Evolutionary conservation across 2,797 vertebrate genomes (phyloP), one percentile per base, ranked within the genome.

Genomic region (Denticeps clupeoides): DNA sequence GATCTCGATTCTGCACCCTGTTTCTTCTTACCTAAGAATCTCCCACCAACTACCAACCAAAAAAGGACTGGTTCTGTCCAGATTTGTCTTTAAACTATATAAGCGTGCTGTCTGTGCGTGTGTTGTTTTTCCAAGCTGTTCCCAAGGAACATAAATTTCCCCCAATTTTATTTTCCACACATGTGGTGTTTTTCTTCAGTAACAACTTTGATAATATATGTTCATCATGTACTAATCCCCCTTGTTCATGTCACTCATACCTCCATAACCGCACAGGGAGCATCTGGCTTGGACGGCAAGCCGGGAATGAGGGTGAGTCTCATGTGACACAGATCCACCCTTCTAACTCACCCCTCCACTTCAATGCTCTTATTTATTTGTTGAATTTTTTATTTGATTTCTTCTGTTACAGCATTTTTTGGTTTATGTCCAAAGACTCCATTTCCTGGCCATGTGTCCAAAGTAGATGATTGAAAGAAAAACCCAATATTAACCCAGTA

Each of bases 201-300:
- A 73, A 68, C 65, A 77, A 75, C 77, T 77, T 79, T 74, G 64
- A 54, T 38, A 27, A 43, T 51, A 51, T 55, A 73, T 79, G 72
- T 74, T 82, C 79, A 81, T 84, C 80, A 79, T 84, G 80, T 89
- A 95, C 91, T 98, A 97, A 97, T 95, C 79, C 73, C n/a, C 90
- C 83, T 75, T 84, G 77, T 94, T 89, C 89, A 97, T 97, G 88
- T 94, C 86, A 85, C 89, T 83, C 73, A 88, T 92, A 84, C 85
- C 78, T 88, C 85, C 88, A 81, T 88, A 86, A 94, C 84, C 81
- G 75, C 81, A 74, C 90, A 99, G 93, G 95, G 93, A 88, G 91
- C 93, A 77, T 95, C 93, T 84, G 95, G 95, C 90, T 96, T 97
- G 88, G 93, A 99, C 79, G 93, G 93, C 77, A 97, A 95, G 91